These are phyloP conservation scores for Drusus annulatus DNA, from an alignment of 1,140 invertebrate species.

Conservation along the genomic window DNA sequence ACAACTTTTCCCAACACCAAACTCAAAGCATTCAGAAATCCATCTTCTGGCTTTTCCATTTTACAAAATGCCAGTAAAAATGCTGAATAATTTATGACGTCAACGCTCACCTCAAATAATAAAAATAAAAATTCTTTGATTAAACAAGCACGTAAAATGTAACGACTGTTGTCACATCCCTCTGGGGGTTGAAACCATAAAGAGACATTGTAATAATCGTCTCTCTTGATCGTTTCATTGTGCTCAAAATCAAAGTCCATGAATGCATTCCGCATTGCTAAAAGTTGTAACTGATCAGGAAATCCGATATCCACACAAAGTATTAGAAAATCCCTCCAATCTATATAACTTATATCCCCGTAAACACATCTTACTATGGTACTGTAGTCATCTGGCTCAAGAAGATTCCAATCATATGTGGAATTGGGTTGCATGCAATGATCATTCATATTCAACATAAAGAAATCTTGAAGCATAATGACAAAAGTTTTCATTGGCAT, in stretches of 20 bases:
- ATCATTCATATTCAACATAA: slow-evolving; percentile 11
- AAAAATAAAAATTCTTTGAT: slow-evolving; percentile 43
- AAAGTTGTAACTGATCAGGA: slow-evolving; percentile 24
- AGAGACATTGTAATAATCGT: slow-evolving; percentile 12
- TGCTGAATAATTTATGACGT: slow-evolving; percentile 42
- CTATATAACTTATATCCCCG: slow-evolving; percentile 36
- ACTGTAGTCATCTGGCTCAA: slow-evolving; percentile 26
- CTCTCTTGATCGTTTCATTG: slow-evolving; percentile 33
- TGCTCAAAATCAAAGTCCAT: slow-evolving; percentile 13
- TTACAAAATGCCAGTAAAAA: slow-evolving; percentile 37
- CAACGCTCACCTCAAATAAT: slow-evolving; percentile 21
- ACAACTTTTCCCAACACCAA: slow-evolving; percentile 25
- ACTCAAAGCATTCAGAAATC: slow-evolving; percentile 38
- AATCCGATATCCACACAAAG: slow-evolving; percentile 29
- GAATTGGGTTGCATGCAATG: background rate
- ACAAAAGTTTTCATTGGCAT: slow-evolving; percentile 33
- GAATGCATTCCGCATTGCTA: slow-evolving; percentile 22
- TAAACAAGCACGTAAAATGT: slow-evolving; percentile 8
- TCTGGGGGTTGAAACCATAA: slow-evolving; percentile 40
- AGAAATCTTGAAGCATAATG: slow-evolving; percentile 45
- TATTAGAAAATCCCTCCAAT: slow-evolving; percentile 45
- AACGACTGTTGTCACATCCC: background rate
- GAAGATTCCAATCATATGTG: slow-evolving; percentile 14
- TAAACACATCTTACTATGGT: slow-evolving; percentile 34
- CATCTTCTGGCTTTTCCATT: slow-evolving; percentile 32